Evolutionary conservation across 2,113 vertebrate species (phyloP), one percentile per base, ranked within the genome.

Genomic region (Tympanuchus pallidicinctus): DNA sequence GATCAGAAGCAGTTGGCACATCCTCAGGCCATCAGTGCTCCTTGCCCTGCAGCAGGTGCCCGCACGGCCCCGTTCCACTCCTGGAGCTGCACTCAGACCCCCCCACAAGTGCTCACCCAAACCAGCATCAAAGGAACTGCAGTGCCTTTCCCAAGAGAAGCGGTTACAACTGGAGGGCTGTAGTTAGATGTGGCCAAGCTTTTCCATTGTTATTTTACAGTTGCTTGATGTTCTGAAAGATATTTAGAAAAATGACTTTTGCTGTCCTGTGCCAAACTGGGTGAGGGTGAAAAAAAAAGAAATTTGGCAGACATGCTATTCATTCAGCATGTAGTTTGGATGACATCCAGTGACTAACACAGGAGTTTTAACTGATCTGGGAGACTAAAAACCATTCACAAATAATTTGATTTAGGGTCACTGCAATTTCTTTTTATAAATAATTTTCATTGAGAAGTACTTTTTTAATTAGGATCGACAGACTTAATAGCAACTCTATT

Each of bases 391-490:
- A 76, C 84, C 94, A 96, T 96, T 96, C 95, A 96, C 95, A 96
- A 96, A 96, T 93, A 91, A 91, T 94, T 94, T 93, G 91, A 94
- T 96, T 95, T 95, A 88, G 89, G 93, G 90, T 94, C 95, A 92
- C 57, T 90, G 86, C 56, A 83, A 94, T 94, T 93, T 78, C 90
- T 90, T 93, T 92, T 96, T 92, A 95, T 82, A 96, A 93, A 93
- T 94, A 92, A 92, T 96, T 95, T 95, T 95, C 91, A 94, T 91
- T 94, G 91, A 96, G 91, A 88, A 85, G 64, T 89, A 74, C 88
- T 94, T 93, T 93, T 96, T 93, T 89, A 93, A 93, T 94, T 89
- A 96, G 84, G 91, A 88, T 88, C 4, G 56, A 95, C 91, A 92
- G 87, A 77, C 50, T 78, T 92, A 95, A 94, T 88, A 93, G 91